Percentiles rank a stretch among this genome's conserved stretches.
These are phyloP conservation scores for Agrochola lota DNA, from an alignment of 2,888 invertebrate genomes.

Conservation along the genomic window DNA sequence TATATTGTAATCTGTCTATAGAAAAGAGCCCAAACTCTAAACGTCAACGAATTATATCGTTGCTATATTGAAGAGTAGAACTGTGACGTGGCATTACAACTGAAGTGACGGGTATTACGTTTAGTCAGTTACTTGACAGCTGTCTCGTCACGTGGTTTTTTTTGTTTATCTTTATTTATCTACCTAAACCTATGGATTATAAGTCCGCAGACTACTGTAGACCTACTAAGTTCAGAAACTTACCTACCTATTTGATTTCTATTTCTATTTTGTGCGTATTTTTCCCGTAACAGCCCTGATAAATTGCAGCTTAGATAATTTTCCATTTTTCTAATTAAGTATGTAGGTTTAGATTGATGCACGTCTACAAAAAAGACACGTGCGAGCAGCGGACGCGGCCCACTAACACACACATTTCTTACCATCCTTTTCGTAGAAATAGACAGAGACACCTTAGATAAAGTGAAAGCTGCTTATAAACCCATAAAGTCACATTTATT, in stretches of 20 bases:
- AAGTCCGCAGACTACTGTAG: too few species aligned
- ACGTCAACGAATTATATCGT: too few species aligned
- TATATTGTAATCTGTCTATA: too few species aligned
- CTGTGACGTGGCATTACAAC: too few species aligned
- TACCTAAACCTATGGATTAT: too few species aligned
- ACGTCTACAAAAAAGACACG: constrained; percentile 83
- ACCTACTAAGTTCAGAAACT: background rate
- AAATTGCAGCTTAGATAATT: constrained; percentile 67
- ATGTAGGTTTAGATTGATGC: constrained; percentile 83
- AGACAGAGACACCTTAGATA: constrained; percentile 86
- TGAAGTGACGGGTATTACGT: too few species aligned
- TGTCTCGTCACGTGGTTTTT: too few species aligned
- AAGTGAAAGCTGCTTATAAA: constrained; percentile 89
- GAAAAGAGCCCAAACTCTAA: too few species aligned
- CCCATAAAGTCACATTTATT: constrained; percentile 87
- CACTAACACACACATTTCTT: constrained; percentile 89
- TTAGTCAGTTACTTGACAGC: too few species aligned
- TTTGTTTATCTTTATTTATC: too few species aligned
- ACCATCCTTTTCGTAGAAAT: constrained; percentile 89
- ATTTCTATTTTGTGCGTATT: constrained; percentile 5
- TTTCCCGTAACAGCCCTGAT: background rate
- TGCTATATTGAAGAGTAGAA: too few species aligned
- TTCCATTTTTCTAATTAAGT: constrained; percentile 83
- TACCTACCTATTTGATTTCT: background rate
- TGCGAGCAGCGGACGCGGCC: constrained; percentile 86